A percentile compares a stretch with the other conserved stretches of the same genome.
phyloP scores from a whole-genome alignment of 2,888 invertebrate genomes.

The Melanargia galathea region DNA sequence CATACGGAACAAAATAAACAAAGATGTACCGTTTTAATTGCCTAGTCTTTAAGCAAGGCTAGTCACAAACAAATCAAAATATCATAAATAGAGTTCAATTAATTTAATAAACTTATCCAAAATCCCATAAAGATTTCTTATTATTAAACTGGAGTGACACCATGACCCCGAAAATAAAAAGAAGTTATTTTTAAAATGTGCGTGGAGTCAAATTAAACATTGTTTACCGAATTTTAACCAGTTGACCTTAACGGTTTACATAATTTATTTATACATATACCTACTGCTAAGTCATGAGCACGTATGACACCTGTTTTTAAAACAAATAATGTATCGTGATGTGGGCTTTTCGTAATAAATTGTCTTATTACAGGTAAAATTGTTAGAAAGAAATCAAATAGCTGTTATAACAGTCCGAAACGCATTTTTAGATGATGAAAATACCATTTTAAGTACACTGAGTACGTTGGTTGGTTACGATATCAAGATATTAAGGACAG shows the following conservation, averaged over 20 bases:
- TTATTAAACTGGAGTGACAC: neutral
- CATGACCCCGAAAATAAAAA: conserved; percentile 10
- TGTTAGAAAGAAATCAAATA: conserved; percentile 66
- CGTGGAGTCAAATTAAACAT: conserved; percentile 34
- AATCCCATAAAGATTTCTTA: neutral
- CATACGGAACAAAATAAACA: neutral
- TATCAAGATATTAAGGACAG: conserved; percentile 66
- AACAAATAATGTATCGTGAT: conserved; percentile 23
- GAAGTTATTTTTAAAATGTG: conserved; percentile 2
- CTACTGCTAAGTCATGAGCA: conserved; percentile 38
- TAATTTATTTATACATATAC: conserved; percentile 43
- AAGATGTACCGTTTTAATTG: neutral
- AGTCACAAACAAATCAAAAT: too few relatives aligned
- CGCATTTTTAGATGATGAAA: conserved; percentile 68
- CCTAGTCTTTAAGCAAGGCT: neutral
- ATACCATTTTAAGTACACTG: conserved; percentile 54
- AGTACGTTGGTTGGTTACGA: conserved; percentile 63
- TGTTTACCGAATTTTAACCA: conserved; percentile 40
- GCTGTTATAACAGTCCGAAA: conserved; percentile 66
- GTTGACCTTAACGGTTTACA: conserved; percentile 44
- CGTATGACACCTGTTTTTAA: conserved; percentile 36
- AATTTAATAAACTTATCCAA: too few relatives aligned
- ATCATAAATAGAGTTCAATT: too few relatives aligned
- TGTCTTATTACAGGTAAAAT: conserved; percentile 67
- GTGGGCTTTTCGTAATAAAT: conserved; percentile 10